These are phyloP conservation scores for Megaustenia siamemsis DNA, from an alignment of 2,888 invertebrate species.

Conservation along the genomic window DNA sequence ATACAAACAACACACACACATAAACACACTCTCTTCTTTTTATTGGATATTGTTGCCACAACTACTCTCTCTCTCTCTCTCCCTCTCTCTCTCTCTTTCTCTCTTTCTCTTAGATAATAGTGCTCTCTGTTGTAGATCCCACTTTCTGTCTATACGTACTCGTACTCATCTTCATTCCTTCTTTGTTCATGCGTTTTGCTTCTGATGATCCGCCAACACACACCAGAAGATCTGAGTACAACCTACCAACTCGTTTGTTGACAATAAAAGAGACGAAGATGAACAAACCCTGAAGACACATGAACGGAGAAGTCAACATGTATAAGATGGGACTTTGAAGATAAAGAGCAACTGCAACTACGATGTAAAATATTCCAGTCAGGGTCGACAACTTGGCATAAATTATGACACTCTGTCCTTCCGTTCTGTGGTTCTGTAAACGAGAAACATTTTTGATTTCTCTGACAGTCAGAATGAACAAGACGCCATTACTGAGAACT, in stretches of 20 bases:
- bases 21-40: too few relatives aligned
- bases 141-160: not conserved
- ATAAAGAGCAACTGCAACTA: slow-evolving; percentile 52
- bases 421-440: not conserved
- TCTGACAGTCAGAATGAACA: slow-evolving; percentile 57
- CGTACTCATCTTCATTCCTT: too few relatives aligned
- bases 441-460: slow-evolving; percentile 53
- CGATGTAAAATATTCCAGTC: slow-evolving; percentile 58
- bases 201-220: not conserved
- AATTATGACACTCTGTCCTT: slow-evolving; percentile 36
- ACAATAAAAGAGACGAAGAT: slow-evolving; percentile 59
- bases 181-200: too few relatives aligned
- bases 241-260: slow-evolving; percentile 54
- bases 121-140: not conserved
- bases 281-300: slow-evolving; percentile 59
- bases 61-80: not conserved
- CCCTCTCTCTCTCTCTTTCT: slow-evolving; percentile 4
- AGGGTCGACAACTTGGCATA: slow-evolving; percentile 61
- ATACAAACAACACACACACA: too few relatives aligned
- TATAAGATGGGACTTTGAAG: slow-evolving; percentile 1
- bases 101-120: not conserved
- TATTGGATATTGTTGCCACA: not conserved
- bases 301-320: slow-evolving; percentile 45
- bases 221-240: slow-evolving; percentile 48
- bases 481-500: slow-evolving; percentile 52